Conservation (phyloP, 1,140 invertebrate species). For the Homalodisca vitripennis region DNA sequence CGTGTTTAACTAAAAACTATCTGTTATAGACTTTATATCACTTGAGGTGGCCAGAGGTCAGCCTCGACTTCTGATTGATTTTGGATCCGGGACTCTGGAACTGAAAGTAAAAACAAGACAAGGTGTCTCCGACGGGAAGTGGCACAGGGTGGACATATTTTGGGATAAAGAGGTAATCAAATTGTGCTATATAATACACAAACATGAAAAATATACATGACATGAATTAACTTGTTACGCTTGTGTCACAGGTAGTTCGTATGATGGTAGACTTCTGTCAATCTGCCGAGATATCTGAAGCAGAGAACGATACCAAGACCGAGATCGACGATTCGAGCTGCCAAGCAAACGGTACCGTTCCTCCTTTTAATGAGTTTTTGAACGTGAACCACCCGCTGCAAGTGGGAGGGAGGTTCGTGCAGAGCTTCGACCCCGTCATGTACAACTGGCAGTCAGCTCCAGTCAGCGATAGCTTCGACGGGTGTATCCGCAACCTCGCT, state of each 20-base stretch:
- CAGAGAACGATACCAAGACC: constrained; percentile 83
- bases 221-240: background rate
- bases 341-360: constrained; percentile 82
- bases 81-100: constrained; percentile 90
- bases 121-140: constrained; percentile 86
- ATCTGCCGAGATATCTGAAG: constrained; percentile 77
- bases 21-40: constrained; percentile 78
- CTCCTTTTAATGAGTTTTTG: constrained; percentile 92
- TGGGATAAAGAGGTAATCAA: constrained; percentile 82
- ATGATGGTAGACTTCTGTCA: constrained; percentile 92
- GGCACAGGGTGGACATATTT: constrained; percentile 93
- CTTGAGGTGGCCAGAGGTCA: constrained; percentile 87
- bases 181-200: background rate
- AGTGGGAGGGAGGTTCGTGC: constrained; percentile 79
- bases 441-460: constrained; percentile 86
- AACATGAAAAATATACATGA: background rate
- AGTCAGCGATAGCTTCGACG: constrained; percentile 83
- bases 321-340: constrained; percentile 85
- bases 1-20: background rate
- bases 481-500: constrained; percentile 91
- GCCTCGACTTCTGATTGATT: constrained; percentile 86
- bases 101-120: constrained; percentile 82
- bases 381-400: constrained; percentile 94
- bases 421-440: constrained; percentile 77
- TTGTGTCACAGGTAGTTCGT: constrained; percentile 60